Evolutionary conservation across 2,888 invertebrate species (phyloP).

Genomic region (Xanthia togata): DNA sequence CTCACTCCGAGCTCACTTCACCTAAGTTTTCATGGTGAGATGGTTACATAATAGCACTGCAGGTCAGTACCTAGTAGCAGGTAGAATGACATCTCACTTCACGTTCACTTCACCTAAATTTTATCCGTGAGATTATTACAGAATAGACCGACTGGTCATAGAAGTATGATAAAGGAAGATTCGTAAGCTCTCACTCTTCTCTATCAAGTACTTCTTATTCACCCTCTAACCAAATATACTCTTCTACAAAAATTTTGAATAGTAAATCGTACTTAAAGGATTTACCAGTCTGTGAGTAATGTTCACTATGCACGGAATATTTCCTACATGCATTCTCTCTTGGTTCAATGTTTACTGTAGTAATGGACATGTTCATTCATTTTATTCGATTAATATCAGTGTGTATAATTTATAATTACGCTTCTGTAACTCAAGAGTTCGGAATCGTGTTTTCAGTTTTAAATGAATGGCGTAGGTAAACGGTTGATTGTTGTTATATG

Average conservation of each 20-base stretch:
- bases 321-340: constrained; percentile 14
- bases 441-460: not conserved
- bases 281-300: constrained; percentile 13
- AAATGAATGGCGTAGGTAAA: not conserved
- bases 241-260: constrained; percentile 1
- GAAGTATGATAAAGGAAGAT: no score
- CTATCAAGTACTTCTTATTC: not conserved
- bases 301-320: constrained; percentile 41
- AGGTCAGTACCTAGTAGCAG: no score
- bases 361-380: constrained; percentile 27
- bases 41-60: no score
- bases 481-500: not conserved
- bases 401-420: constrained; percentile 20
- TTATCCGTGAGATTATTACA: no score
- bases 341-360: constrained; percentile 11
- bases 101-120: no score
- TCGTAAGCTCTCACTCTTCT: not conserved
- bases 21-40: no score
- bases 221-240: not conserved
- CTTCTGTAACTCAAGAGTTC: constrained; percentile 1
- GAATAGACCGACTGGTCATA: no score
- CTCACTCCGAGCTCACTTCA: no score
- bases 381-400: constrained; percentile 23
- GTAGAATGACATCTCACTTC: no score
- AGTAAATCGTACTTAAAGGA: constrained; percentile 32